Conservation (phyloP, 2,113 vertebrate species). For the Taxidea taxus region DNA sequence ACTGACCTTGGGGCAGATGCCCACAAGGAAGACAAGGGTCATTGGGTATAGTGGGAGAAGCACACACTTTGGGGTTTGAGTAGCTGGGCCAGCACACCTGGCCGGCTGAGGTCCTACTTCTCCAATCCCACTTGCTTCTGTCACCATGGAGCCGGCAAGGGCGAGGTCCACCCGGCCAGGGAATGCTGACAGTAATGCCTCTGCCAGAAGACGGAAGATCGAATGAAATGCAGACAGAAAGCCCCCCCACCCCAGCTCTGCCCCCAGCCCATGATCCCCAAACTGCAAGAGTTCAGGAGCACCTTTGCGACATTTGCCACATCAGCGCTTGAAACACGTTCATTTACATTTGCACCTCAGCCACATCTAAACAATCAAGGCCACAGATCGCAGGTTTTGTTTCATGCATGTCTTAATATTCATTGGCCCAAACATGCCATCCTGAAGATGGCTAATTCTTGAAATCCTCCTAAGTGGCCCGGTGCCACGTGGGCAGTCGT, state of each 20-base stretch:
- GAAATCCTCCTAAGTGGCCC: background rate
- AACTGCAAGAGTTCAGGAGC: background rate
- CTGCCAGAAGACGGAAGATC: background rate
- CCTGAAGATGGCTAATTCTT: background rate
- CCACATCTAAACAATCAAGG: background rate
- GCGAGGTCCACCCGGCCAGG: background rate
- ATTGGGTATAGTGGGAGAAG: background rate
- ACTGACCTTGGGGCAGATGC: accelerated
- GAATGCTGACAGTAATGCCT: background rate
- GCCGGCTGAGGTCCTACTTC: background rate
- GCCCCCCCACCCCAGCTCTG: background rate
- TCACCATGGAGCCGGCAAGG: background rate
- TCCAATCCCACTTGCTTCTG: background rate
- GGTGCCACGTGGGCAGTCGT: background rate
- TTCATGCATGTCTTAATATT: background rate
- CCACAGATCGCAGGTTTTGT: background rate
- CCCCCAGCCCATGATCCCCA: accelerated
- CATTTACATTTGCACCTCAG: background rate
- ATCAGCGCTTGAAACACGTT: background rate
- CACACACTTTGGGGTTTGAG: background rate
- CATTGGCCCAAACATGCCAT: background rate
- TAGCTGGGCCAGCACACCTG: background rate
- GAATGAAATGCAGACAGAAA: background rate
- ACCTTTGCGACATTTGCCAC: background rate
- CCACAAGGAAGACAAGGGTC: background rate